These are phyloP conservation scores for Cladopsammia gracilis DNA, from an alignment of 64 coral and sea anemone genomes.

Conservation along the genomic window DNA sequence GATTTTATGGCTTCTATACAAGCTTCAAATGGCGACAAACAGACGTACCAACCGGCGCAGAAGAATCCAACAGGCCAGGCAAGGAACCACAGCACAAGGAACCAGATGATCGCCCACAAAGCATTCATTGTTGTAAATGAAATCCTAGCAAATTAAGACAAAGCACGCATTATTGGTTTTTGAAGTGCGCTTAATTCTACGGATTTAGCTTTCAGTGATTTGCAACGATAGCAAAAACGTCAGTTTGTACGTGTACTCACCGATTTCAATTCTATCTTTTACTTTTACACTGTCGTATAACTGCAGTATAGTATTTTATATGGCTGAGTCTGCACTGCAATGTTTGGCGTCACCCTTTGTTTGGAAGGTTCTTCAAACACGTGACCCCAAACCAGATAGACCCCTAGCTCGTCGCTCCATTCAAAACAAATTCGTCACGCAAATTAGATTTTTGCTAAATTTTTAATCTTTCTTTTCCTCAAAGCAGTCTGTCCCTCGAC, in stretches of 20 bases:
- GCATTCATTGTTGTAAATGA: slow-evolving; percentile 62
- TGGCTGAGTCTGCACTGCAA: too few relatives aligned
- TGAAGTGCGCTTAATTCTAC: not conserved
- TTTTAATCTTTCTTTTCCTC: too few relatives aligned
- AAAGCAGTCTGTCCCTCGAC: too few relatives aligned
- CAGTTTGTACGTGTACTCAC: not conserved
- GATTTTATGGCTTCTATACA: slow-evolving; percentile 73
- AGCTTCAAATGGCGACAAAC: slow-evolving; percentile 86
- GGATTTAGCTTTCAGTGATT: not conserved
- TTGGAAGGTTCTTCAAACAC: too few relatives aligned
- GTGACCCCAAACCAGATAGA: too few relatives aligned
- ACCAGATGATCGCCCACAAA: slow-evolving; percentile 92
- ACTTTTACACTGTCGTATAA: too few relatives aligned
- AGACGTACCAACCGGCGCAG: slow-evolving; percentile 90
- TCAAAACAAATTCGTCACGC: too few relatives aligned
- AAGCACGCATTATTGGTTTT: too few relatives aligned
- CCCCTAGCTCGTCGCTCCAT: too few relatives aligned
- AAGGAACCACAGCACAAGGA: slow-evolving; percentile 76
- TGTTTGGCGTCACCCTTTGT: too few relatives aligned
- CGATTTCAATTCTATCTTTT: not conserved
- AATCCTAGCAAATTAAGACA: not conserved
- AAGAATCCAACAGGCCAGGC: slow-evolving; percentile 87
- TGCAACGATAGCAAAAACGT: not conserved
- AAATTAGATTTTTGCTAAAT: too few relatives aligned
- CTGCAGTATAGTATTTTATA: too few relatives aligned